These are phyloP conservation scores for Cololabis saira DNA, from an alignment of 2,113 vertebrate species.

Conservation along the genomic window DNA sequence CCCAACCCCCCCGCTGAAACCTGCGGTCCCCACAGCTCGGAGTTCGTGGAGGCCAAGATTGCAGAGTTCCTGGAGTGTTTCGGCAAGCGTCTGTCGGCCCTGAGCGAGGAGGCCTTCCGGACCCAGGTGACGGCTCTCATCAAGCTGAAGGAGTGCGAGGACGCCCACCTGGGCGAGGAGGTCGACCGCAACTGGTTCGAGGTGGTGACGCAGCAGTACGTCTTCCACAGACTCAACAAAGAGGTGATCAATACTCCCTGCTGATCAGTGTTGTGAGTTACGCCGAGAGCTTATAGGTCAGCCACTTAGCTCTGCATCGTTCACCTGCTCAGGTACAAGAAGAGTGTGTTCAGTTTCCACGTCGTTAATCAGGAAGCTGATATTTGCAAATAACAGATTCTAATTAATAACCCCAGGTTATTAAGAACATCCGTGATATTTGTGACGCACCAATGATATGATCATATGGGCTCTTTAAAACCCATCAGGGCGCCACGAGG, in stretches of 20 bases:
- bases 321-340: too few species aligned
- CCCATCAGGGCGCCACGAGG: too few species aligned
- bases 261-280: too few species aligned
- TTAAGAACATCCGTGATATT: too few species aligned
- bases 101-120: conserved; percentile 90
- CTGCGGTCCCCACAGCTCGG: conserved; percentile 81
- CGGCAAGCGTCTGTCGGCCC: conserved; percentile 85
- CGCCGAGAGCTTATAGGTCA: too few species aligned
- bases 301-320: too few species aligned
- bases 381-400: too few species aligned
- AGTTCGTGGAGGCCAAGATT: conserved; percentile 92
- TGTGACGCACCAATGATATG: too few species aligned
- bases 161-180: conserved; percentile 95
- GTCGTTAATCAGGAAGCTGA: too few species aligned
- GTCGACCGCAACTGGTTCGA: conserved; percentile 97
- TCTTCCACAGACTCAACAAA: conserved; percentile 89
- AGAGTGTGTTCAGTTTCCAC: too few species aligned
- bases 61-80: conserved; percentile 93
- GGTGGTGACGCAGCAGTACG: conserved; percentile 93
- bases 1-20: not conserved
- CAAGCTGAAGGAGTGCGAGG: conserved; percentile 96
- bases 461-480: too few species aligned
- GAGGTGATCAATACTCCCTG: conserved; percentile 80
- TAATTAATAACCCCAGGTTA: too few species aligned
- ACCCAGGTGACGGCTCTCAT: conserved; percentile 94